phyloP scores from a whole-genome alignment of 2,797 vertebrate species.

The Lophius americanus region DNA sequence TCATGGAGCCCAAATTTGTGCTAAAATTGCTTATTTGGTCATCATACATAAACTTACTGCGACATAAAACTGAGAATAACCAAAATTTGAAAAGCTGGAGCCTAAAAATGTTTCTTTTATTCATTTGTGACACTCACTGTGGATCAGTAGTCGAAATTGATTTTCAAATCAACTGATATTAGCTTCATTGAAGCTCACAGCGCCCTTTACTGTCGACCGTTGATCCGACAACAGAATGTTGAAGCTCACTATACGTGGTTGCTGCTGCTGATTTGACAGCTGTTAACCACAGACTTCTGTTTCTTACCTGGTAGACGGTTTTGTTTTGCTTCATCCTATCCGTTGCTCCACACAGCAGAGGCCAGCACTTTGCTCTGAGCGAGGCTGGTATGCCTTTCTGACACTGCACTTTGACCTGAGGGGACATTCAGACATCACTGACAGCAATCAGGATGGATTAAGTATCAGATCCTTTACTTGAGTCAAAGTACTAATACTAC shows the following conservation, averaged over 20 bases:
- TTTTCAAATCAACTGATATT: background rate
- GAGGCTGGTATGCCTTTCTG: constrained; percentile 91
- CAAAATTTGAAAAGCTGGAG: too few species aligned
- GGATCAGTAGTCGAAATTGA: background rate
- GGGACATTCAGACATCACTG: constrained; percentile 14
- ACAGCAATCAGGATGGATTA: background rate
- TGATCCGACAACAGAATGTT: too few species aligned
- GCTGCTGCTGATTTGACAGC: background rate
- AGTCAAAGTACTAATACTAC: too few species aligned
- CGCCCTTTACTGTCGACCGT: background rate
- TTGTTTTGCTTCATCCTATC: constrained; percentile 74
- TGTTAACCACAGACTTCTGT: background rate
- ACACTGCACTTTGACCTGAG: constrained; percentile 88
- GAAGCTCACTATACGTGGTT: background rate
- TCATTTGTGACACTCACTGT: background rate
- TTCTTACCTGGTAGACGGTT: constrained; percentile 76
- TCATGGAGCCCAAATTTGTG: background rate
- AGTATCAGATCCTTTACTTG: too few species aligned
- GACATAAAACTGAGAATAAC: background rate
- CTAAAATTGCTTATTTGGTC: background rate
- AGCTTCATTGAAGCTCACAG: background rate
- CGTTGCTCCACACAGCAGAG: constrained; percentile 85
- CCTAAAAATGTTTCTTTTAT: background rate
- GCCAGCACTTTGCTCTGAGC: constrained; percentile 87
- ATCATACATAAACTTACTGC: background rate